phyloP scores from a whole-genome alignment of 2,888 invertebrate genomes.

The Iselma pallidipennis region DNA sequence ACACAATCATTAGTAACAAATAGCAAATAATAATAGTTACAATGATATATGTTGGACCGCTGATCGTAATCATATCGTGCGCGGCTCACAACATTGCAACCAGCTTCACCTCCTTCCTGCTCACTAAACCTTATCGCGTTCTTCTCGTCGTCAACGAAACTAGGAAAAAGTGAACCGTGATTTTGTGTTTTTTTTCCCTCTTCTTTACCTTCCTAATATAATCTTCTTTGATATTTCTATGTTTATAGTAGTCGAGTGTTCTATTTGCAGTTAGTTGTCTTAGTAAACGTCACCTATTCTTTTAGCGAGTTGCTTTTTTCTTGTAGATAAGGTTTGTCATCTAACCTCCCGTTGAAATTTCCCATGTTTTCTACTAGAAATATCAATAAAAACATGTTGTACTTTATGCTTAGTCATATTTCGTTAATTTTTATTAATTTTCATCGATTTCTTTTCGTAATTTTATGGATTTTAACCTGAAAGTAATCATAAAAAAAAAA shows the following conservation, averaged over 20 bases:
- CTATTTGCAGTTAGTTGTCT: too few species aligned
- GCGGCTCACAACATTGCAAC: conserved; percentile 7
- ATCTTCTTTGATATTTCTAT: too few species aligned
- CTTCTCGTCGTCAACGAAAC: not conserved
- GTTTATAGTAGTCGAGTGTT: too few species aligned
- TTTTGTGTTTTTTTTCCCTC: conserved; percentile 7
- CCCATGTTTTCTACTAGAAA: conserved; percentile 4
- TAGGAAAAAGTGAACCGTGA: conserved; percentile 1
- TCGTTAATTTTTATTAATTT: not conserved
- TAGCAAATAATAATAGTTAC: conserved; percentile 57
- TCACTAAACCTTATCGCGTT: not conserved
- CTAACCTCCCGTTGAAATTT: conserved; percentile 30
- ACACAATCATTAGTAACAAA: conserved; percentile 59
- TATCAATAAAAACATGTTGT: conserved; percentile 6
- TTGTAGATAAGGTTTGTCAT: conserved; percentile 20
- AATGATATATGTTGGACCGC: conserved; percentile 56
- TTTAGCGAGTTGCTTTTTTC: too few species aligned
- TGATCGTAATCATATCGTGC: conserved; percentile 53
- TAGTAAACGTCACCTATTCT: too few species aligned
- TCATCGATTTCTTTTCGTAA: not conserved
- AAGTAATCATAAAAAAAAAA: too few species aligned
- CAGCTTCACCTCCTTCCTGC: not conserved
- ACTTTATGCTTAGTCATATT: not conserved
- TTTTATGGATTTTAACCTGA: not conserved
- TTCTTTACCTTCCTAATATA: not conserved